A percentile compares a stretch with the other conserved stretches of the same genome.
phyloP scores from a whole-genome alignment of 2,888 invertebrate species.

The Microplitis manilae region DNA sequence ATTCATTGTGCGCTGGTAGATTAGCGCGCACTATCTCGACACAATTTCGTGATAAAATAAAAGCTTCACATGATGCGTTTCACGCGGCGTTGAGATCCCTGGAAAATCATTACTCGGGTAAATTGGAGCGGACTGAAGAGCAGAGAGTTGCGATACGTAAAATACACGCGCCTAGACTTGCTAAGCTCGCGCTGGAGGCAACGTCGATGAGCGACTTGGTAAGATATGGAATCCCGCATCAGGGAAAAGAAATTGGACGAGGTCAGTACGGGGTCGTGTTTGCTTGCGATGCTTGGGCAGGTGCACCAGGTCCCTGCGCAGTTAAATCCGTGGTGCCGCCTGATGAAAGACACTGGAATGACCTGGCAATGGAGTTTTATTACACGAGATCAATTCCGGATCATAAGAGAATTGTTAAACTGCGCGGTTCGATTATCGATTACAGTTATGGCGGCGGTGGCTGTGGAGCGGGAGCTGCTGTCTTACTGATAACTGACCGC shows the following conservation, averaged over 20 bases:
- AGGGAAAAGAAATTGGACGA: conserved; percentile 80
- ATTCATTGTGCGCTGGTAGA: conserved; percentile 80
- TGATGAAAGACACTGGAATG: conserved; percentile 91
- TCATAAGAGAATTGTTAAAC: conserved; percentile 84
- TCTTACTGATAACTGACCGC: conserved; percentile 85
- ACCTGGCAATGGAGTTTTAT: conserved; percentile 92
- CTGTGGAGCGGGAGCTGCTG: conserved; percentile 76
- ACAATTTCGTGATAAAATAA: conserved; percentile 84
- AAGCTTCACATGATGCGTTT: conserved; percentile 85
- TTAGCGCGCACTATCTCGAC: conserved; percentile 81
- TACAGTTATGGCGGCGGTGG: conserved; percentile 79
- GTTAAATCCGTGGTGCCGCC: conserved; percentile 91
- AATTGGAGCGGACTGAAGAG: conserved; percentile 86
- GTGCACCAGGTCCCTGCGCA: conserved; percentile 82
- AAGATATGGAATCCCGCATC: conserved; percentile 80
- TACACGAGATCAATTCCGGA: conserved; percentile 89
- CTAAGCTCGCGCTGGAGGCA: conserved; percentile 86
- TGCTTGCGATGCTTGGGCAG: conserved; percentile 83
- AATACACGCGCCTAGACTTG: conserved; percentile 84
- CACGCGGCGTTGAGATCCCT: conserved; percentile 81
- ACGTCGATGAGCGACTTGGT: conserved; percentile 87
- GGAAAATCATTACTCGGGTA: conserved; percentile 80
- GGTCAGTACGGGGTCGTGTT: conserved; percentile 94
- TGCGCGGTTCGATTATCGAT: conserved; percentile 87
- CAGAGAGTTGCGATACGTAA: conserved; percentile 84